Conservation (phyloP, 2,113 vertebrate species). For the Oreocharis arfaki region DNA sequence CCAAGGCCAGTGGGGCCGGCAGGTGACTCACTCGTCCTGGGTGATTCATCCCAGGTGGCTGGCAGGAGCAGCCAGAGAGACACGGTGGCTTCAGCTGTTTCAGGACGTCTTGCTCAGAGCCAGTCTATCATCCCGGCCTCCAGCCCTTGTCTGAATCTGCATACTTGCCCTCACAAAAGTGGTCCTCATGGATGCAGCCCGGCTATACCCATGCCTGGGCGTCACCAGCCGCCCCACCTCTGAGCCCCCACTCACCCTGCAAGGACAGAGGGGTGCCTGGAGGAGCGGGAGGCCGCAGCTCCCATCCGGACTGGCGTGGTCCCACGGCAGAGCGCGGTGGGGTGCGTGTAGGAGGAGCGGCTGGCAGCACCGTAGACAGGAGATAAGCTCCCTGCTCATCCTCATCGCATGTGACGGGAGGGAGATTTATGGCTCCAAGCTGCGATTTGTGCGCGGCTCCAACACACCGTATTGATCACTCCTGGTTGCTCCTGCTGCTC, state of each 20-base stretch:
- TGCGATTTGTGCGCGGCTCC: constrained; percentile 27
- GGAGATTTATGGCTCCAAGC: constrained; percentile 52
- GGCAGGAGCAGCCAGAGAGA: neutral
- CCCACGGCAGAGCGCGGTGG: accelerated
- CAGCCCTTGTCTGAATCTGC: neutral
- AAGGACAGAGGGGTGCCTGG: accelerated
- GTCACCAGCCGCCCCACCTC: neutral
- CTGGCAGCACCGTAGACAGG: neutral
- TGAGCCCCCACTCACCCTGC: neutral
- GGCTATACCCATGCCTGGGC: accelerated
- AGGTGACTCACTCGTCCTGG: neutral
- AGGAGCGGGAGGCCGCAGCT: neutral
- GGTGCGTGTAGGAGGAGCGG: neutral
- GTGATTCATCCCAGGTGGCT: neutral
- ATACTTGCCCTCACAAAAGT: accelerated
- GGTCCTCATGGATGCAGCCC: accelerated
- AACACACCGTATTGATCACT: constrained; percentile 40
- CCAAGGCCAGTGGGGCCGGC: accelerated
- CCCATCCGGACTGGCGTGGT: accelerated
- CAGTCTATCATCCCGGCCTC: neutral
- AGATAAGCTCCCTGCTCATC: constrained; percentile 54
- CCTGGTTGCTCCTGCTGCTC: neutral
- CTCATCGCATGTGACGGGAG: constrained; percentile 1
- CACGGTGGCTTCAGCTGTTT: neutral
- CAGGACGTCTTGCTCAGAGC: neutral